These are phyloP conservation scores for Bombus soroeensis DNA, from an alignment of 1,140 invertebrate species.

Conservation along the genomic window DNA sequence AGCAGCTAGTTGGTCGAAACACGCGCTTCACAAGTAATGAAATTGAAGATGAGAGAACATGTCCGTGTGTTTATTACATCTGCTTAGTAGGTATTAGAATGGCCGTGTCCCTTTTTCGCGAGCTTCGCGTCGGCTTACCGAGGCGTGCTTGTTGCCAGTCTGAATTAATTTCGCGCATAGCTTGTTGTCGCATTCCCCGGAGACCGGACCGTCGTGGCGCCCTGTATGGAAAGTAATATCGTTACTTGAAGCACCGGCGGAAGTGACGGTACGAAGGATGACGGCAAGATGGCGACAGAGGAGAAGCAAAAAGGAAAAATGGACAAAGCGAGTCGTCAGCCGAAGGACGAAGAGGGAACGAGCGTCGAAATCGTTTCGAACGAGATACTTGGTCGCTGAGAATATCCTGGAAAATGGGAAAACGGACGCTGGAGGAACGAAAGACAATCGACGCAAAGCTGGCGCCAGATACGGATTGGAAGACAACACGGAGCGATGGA, in stretches of 20 bases:
- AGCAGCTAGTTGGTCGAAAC: background rate
- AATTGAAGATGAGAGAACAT: conserved; percentile 31
- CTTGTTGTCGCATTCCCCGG: conserved; percentile 65
- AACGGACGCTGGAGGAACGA: background rate
- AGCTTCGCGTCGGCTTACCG: conserved; percentile 52
- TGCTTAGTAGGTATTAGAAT: conserved; percentile 40
- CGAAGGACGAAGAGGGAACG: background rate
- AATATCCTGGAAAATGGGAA: conserved; percentile 47
- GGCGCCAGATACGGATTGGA: background rate
- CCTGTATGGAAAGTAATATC: conserved; percentile 63
- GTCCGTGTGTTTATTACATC: conserved; percentile 50
- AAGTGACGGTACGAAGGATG: conserved; percentile 40
- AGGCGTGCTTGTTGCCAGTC: conserved; percentile 53
- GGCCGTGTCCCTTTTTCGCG: conserved; percentile 12
- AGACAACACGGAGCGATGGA: background rate
- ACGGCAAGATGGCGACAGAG: background rate
- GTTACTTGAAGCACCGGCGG: conserved; percentile 35
- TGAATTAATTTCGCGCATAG: conserved; percentile 67
- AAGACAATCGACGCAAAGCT: conserved; percentile 6
- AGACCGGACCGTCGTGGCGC: conserved; percentile 25
- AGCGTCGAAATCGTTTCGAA: conserved; percentile 6
- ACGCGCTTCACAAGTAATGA: background rate
- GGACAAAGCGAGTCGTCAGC: background rate
- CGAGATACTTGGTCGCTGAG: background rate
- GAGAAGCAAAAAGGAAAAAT: too few relatives aligned